phyloP scores from a whole-genome alignment of 2,888 invertebrate species.

The Iphiclides podalirius region DNA sequence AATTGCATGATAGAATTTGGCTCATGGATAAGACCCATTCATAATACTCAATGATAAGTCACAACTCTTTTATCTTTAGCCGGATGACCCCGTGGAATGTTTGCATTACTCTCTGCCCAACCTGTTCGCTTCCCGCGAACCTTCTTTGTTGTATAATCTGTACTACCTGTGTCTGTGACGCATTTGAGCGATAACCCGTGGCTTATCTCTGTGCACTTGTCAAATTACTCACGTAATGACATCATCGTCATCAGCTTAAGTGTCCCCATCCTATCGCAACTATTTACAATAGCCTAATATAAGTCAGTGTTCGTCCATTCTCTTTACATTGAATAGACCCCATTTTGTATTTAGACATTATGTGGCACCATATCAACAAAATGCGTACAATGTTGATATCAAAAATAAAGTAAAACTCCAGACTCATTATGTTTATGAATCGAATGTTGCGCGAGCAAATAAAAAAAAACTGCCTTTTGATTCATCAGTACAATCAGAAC shows the following conservation, averaged over 20 bases:
- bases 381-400: too few relatives aligned
- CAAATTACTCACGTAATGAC: constrained; percentile 51
- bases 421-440: too few relatives aligned
- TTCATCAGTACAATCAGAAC: background rate
- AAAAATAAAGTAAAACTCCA: too few relatives aligned
- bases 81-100: constrained; percentile 18
- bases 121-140: constrained; percentile 23
- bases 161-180: constrained; percentile 46
- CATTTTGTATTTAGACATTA: too few relatives aligned
- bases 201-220: constrained; percentile 55
- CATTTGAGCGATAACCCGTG: constrained; percentile 49
- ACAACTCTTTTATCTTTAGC: constrained; percentile 23
- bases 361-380: too few relatives aligned
- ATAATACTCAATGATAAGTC: too few relatives aligned
- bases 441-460: too few relatives aligned
- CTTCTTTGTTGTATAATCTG: constrained; percentile 36
- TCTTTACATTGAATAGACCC: background rate
- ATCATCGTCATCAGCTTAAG: constrained; percentile 48
- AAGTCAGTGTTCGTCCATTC: background rate
- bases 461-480: background rate
- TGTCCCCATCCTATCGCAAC: constrained; percentile 24
- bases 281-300: constrained; percentile 16
- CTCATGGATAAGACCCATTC: too few relatives aligned
- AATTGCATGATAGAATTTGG: too few relatives aligned
- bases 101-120: background rate